phyloP scores from a whole-genome alignment of 2,113 vertebrate genomes.

The Anolis carolinensis region DNA sequence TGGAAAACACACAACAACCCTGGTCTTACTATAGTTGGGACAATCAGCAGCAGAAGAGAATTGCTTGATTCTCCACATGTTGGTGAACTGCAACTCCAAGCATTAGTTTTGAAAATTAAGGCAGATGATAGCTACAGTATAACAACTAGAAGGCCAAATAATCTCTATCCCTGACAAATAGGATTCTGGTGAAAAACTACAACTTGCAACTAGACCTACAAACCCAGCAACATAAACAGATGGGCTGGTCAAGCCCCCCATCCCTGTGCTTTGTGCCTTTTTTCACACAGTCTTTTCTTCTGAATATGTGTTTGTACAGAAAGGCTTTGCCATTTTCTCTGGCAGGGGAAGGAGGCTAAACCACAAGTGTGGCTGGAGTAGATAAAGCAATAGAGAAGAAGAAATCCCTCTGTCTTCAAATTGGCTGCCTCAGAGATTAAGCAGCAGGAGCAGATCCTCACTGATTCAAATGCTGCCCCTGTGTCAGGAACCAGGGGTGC shows the following conservation, averaged over 20 bases:
- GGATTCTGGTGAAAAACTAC: slow-evolving; percentile 75
- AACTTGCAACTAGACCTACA: slow-evolving; percentile 76
- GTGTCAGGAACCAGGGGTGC: slow-evolving; percentile 69
- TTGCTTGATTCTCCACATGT: too few relatives aligned
- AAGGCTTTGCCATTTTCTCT: slow-evolving; percentile 21
- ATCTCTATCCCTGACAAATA: slow-evolving; percentile 18
- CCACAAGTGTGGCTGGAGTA: slow-evolving; percentile 65
- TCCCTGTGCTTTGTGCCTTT: slow-evolving; percentile 62
- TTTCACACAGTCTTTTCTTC: slow-evolving; percentile 42
- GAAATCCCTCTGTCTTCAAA: slow-evolving; percentile 67
- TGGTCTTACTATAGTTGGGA: too few relatives aligned
- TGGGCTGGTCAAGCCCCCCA: slow-evolving; percentile 66
- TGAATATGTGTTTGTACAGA: slow-evolving; percentile 26
- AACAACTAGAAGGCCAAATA: background rate
- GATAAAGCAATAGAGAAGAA: slow-evolving; percentile 63
- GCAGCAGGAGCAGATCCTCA: slow-evolving; percentile 53
- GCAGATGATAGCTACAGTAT: too few relatives aligned
- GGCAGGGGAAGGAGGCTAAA: slow-evolving; percentile 53
- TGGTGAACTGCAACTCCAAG: too few relatives aligned
- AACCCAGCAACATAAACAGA: slow-evolving; percentile 62
- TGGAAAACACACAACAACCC: too few relatives aligned
- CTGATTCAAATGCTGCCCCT: slow-evolving; percentile 69
- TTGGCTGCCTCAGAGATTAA: slow-evolving; percentile 72
- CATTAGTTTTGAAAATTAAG: too few relatives aligned
- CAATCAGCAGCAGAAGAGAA: too few relatives aligned